Evolutionary conservation across 2,113 vertebrate species (phyloP), one percentile per base, ranked within the genome.

Genomic region (Scolopax mira): DNA sequence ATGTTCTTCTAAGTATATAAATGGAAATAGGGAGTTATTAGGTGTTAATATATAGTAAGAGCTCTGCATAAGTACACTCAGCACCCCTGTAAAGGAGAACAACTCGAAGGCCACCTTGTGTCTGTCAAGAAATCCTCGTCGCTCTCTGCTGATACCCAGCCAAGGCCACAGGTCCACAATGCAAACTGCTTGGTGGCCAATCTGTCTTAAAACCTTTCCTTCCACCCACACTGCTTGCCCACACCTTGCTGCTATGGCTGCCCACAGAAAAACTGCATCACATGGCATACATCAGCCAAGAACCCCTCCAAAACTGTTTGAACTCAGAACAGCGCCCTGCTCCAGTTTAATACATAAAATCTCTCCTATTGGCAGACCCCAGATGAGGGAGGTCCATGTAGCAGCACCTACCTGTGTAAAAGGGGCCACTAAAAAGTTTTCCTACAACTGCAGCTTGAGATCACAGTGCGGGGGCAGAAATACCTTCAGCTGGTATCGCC

Each of bases 281-380:
- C 22, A n/a, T 78, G 48, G 42, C 72, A 11, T 11, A 31, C 23
- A 16, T 25, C 49, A 84, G 60, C 13, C 28, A 46, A 46, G 31
- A 85, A 24, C 35, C 0, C 2, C 35, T 61, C 35, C 61, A 44
- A 65, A 70, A 7, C 21, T 14, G 15, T 22, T 46, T 57, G 35
- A 41, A 7, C 18, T n/a, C 54, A 7, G 31, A 75, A 10, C 33
- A 60, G 10, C 10, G 44, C n/a, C n/a, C 39, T 70, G n/a, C 33
- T 83, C 37, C 60, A 35, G 17, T 23, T 66, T 44, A 17, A 19
- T 7, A 0, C 30, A 39, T 27, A 3, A 30, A 83, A 30, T 6
- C 21, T 31, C 30, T 0, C 16, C 16, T 8, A 10, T 4, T 18
- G 18, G 35, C 55, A 67, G 30, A 66, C 44, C 0, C 6, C 21